Percentiles rank a stretch among this genome's conserved stretches.
These are phyloP conservation scores for Florisuga fusca DNA, from an alignment of 2,797 vertebrate genomes.

Conservation along the genomic window DNA sequence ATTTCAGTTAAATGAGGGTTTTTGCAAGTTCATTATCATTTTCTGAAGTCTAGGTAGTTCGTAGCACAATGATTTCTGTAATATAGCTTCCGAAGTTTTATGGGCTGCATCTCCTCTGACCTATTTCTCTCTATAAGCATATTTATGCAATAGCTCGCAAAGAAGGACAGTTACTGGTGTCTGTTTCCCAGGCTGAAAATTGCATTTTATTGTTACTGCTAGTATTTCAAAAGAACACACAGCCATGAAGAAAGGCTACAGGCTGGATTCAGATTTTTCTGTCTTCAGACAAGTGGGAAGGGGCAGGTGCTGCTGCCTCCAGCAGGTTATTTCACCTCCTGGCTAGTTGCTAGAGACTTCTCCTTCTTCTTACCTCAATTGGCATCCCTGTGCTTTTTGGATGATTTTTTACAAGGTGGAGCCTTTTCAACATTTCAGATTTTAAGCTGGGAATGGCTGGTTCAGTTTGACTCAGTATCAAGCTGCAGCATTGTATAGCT, in stretches of 20 bases:
- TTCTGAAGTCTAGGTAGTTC: conserved; percentile 7
- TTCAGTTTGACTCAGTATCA: not conserved
- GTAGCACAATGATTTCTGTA: not conserved
- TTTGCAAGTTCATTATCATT: conserved; percentile 43
- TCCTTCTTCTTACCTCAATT: not conserved
- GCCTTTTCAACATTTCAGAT: not conserved
- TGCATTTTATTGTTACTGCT: not conserved
- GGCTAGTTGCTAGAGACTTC: not conserved
- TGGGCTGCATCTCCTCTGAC: not conserved
- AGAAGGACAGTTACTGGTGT: not conserved
- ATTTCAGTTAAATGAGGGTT: conserved; percentile 62
- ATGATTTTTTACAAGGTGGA: not conserved
- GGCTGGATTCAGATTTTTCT: not conserved
- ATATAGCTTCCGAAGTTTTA: conserved; percentile 25
- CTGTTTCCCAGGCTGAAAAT: not conserved
- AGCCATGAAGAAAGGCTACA: not conserved
- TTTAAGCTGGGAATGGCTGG: not conserved
- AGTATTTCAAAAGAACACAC: not conserved
- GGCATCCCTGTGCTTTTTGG: not conserved
- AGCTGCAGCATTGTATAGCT: not conserved
- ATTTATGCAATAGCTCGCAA: not conserved
- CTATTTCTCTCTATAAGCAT: conserved; percentile 14
- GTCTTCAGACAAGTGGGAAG: not conserved
- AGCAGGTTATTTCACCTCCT: not conserved
- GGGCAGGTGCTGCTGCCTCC: not conserved